A percentile compares a stretch with the other conserved stretches of the same genome.
Conservation (phyloP, 2,113 vertebrate genomes). For the Gnathonemus longibarbis region DNA sequence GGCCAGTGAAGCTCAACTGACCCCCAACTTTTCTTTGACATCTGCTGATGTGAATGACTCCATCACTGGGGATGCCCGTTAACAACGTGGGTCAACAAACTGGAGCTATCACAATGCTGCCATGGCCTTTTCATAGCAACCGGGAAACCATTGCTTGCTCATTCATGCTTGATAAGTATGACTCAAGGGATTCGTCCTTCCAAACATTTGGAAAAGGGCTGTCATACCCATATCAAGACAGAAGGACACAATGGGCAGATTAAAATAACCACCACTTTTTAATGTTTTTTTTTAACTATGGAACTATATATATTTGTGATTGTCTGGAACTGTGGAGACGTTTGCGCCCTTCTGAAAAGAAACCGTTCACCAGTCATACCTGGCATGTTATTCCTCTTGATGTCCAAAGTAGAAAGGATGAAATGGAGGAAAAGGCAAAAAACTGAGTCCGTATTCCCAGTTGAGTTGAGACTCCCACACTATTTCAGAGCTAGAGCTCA, state of each 20-base stretch:
- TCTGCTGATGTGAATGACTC: not conserved
- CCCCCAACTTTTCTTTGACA: not conserved
- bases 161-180: not conserved
- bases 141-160: not conserved
- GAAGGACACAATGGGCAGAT: not conserved
- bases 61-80: not conserved
- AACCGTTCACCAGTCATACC: not conserved
- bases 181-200: not conserved
- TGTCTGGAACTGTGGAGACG: not conserved
- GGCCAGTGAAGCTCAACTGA: not conserved
- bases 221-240: not conserved
- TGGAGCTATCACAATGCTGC: not conserved
- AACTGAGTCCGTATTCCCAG: not conserved
- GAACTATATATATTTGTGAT: not conserved
- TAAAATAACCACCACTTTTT: not conserved
- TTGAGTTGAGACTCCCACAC: not conserved
- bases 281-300: not conserved
- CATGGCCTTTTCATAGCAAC: not conserved
- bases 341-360: not conserved
- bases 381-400: not conserved
- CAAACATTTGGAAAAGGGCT: not conserved
- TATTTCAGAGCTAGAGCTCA: not conserved
- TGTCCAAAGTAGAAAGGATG: conserved; percentile 1
- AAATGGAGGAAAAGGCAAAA: conserved; percentile 1
- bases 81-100: not conserved